phyloP scores from a whole-genome alignment of 1,140 invertebrate genomes.

The Campoletis sonorensis region DNA sequence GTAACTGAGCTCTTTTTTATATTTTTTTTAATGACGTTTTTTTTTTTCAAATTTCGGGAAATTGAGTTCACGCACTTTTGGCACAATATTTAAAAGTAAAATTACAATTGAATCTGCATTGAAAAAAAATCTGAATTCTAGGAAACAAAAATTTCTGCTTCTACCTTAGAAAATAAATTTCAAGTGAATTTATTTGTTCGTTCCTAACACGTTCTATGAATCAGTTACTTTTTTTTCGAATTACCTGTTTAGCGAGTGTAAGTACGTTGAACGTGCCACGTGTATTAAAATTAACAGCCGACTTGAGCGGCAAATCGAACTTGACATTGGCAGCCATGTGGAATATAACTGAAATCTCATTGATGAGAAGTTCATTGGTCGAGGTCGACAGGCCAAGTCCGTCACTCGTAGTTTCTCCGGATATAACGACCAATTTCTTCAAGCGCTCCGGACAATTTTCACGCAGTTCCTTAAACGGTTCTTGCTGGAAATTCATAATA shows the following conservation, averaged over 20 bases:
- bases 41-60: too few relatives aligned
- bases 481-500: slow-evolving; percentile 64
- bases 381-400: slow-evolving; percentile 79
- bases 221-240: background rate
- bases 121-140: too few relatives aligned
- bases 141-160: too few relatives aligned
- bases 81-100: too few relatives aligned
- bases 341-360: slow-evolving; percentile 88
- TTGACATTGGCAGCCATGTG: slow-evolving; percentile 93
- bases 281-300: slow-evolving; percentile 76
- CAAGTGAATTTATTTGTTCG: too few relatives aligned
- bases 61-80: too few relatives aligned
- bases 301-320: slow-evolving; percentile 76
- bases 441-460: slow-evolving; percentile 69
- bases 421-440: slow-evolving; percentile 72
- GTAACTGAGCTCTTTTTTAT: too few relatives aligned
- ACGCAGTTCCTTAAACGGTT: slow-evolving; percentile 76
- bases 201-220: background rate
- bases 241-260: slow-evolving; percentile 72
- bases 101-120: too few relatives aligned
- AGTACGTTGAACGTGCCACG: slow-evolving; percentile 74
- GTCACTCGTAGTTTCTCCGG: slow-evolving; percentile 71
- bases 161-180: too few relatives aligned
- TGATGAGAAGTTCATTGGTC: slow-evolving; percentile 76
- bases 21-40: too few relatives aligned